Evolutionary conservation across 1,140 invertebrate genomes (phyloP).

Genomic region (Hycleus phaleratus): DNA sequence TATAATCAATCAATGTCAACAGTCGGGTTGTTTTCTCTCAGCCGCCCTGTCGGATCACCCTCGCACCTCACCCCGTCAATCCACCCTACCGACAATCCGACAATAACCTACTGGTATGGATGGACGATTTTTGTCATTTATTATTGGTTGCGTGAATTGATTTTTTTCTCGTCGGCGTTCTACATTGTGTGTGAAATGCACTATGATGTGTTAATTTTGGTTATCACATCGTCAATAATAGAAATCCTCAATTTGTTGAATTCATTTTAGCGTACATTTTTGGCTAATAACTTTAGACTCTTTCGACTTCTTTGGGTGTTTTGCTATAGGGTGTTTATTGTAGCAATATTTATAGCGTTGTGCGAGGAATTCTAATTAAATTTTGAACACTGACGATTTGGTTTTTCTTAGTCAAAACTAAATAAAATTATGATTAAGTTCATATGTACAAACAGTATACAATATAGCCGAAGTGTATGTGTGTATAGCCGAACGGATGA

Average conservation of each 20-base stretch:
- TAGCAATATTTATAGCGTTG: too few relatives aligned
- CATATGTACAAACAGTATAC: neutral
- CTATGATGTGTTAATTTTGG: conserved; percentile 38
- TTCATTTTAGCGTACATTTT: too few relatives aligned
- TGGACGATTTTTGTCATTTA: conserved; percentile 44
- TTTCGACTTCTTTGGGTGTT: too few relatives aligned
- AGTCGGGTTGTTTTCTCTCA: conserved; percentile 41
- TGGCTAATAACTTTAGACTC: too few relatives aligned
- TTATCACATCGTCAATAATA: too few relatives aligned
- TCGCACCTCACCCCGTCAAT: conserved; percentile 13
- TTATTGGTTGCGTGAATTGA: conserved; percentile 41
- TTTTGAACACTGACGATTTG: too few relatives aligned
- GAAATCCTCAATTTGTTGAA: too few relatives aligned
- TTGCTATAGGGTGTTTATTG: too few relatives aligned
- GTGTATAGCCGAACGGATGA: conserved; percentile 24
- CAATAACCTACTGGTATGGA: conserved; percentile 42
- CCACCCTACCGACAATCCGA: conserved; percentile 31
- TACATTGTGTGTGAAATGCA: conserved; percentile 25
- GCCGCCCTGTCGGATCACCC: conserved; percentile 29
- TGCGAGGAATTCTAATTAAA: too few relatives aligned
- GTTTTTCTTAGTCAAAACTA: too few relatives aligned
- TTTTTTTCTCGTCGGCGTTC: conserved; percentile 25
- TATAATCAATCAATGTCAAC: conserved; percentile 42
- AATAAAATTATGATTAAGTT: too few relatives aligned
- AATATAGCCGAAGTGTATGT: neutral